A percentile compares a stretch with the other conserved stretches of the same genome.
These are phyloP conservation scores for Aptenodytes patagonicus DNA, from an alignment of 2,113 vertebrate genomes.

Conservation along the genomic window DNA sequence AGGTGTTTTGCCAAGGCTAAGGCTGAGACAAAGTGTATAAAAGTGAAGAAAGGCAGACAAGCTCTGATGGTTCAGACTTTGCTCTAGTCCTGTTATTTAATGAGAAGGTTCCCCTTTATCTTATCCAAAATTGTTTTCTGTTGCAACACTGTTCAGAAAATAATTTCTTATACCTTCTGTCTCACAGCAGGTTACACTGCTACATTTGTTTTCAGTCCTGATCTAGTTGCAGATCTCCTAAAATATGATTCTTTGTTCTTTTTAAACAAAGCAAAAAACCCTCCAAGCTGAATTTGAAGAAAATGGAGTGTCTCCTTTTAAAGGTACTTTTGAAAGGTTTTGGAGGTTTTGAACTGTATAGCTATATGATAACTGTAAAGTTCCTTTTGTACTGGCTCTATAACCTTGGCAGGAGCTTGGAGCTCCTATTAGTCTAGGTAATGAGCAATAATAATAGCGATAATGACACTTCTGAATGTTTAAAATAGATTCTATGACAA, in stretches of 20 bases:
- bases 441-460: neutral
- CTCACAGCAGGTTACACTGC: neutral
- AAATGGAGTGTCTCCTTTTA: neutral
- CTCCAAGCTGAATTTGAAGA: neutral
- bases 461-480: neutral
- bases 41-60: neutral
- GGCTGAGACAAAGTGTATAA: neutral
- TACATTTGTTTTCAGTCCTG: neutral
- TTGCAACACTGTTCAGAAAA: neutral
- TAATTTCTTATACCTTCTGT: neutral
- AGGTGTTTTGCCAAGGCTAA: neutral
- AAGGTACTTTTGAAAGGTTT: neutral
- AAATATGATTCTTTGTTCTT: conserved; percentile 2
- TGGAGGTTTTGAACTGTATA: neutral
- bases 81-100: neutral
- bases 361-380: neutral
- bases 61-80: neutral
- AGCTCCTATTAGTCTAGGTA: neutral
- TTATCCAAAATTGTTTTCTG: neutral
- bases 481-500: neutral
- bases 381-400: neutral
- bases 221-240: neutral
- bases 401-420: neutral
- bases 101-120: neutral
- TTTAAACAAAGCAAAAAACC: neutral